Conservation (phyloP, 1,140 invertebrate species). For the Drosophila ficusphila region DNA sequence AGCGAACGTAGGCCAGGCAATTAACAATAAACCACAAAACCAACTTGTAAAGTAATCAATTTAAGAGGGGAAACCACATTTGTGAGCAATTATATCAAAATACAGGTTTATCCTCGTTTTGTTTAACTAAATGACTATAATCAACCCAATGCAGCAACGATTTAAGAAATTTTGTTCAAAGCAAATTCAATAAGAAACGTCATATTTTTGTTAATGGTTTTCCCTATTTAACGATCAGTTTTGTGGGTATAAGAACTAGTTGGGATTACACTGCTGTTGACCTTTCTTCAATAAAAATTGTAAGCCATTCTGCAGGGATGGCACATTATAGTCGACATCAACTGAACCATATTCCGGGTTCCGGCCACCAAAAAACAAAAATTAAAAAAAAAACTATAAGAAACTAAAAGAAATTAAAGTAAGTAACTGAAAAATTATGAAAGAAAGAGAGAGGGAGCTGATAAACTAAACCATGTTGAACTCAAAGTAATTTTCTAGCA, state of each 20-base stretch:
- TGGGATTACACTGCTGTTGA: conserved; percentile 74
- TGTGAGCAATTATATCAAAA: too few species aligned
- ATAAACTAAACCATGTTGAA: neutral
- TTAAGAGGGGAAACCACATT: conserved; percentile 3
- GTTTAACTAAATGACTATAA: neutral
- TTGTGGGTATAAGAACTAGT: conserved; percentile 18
- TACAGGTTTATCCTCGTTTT: neutral
- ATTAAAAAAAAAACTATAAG: conserved; percentile 36
- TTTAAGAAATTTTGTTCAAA: neutral
- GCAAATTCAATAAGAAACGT: too few species aligned
- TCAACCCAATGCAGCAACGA: too few species aligned
- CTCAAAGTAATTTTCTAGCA: too few species aligned
- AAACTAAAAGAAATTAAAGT: conserved; percentile 35
- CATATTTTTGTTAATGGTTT: neutral
- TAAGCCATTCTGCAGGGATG: conserved; percentile 90
- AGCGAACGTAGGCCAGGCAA: conserved; percentile 33
- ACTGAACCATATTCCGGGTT: conserved; percentile 86
- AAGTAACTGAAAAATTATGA: conserved; percentile 21
- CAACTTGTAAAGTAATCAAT: conserved; percentile 9
- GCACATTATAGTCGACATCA: conserved; percentile 90
- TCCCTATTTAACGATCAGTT: conserved; percentile 7
- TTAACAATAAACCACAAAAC: conserved; percentile 38
- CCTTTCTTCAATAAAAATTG: conserved; percentile 89
- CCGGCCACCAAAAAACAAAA: conserved; percentile 63
- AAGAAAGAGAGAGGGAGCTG: conserved; percentile 6